Percentiles rank a stretch among this genome's conserved stretches.
Conservation (phyloP, 2,888 invertebrate genomes). For the Lithophane semibrunnea region DNA sequence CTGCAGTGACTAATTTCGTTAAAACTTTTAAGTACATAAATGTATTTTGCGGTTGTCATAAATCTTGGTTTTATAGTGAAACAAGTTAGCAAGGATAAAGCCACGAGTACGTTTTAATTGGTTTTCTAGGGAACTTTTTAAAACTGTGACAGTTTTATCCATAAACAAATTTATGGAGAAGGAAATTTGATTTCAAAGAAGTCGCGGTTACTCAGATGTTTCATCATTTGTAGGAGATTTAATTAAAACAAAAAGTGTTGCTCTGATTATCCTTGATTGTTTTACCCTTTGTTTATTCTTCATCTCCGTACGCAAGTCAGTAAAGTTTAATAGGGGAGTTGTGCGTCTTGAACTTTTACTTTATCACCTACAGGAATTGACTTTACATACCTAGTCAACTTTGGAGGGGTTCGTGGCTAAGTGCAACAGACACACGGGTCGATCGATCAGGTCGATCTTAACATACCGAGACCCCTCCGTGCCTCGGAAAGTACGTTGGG, state of each 20-base stretch:
- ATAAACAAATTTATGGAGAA: constrained; percentile 66
- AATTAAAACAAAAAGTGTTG: constrained; percentile 41
- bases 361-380: background rate
- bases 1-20: constrained; percentile 71
- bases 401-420: background rate
- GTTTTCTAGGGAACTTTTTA: constrained; percentile 68
- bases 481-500: too few relatives aligned
- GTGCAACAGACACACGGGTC: background rate
- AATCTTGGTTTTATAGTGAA: constrained; percentile 72
- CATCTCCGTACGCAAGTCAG: background rate
- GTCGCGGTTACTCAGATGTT: constrained; percentile 34
- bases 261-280: constrained; percentile 5
- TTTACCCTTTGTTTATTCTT: constrained; percentile 33
- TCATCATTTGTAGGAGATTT: constrained; percentile 26
- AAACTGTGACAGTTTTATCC: constrained; percentile 66
- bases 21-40: constrained; percentile 44
- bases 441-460: too few relatives aligned
- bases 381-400: background rate
- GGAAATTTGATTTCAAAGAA: constrained; percentile 65
- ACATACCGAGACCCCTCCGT: too few relatives aligned
- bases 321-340: constrained; percentile 1
- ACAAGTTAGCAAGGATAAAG: constrained; percentile 49
- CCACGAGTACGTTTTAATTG: constrained; percentile 69
- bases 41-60: constrained; percentile 72
- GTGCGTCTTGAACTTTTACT: constrained; percentile 2